Conservation (phyloP, 2,888 invertebrate species). For the Pristionchus arcanus region DNA sequence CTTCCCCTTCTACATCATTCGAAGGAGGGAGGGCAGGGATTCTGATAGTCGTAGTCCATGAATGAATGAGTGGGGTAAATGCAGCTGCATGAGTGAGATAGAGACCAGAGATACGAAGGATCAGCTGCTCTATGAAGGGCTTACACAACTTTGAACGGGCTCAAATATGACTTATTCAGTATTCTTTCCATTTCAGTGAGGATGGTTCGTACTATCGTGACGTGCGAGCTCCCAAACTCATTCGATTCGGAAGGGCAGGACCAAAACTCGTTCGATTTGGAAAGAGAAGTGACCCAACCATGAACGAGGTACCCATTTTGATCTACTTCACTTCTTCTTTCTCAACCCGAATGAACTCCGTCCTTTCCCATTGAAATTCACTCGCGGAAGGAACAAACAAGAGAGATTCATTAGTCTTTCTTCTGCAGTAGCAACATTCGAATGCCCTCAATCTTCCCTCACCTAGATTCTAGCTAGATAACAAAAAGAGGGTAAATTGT, state of each 20-base stretch:
- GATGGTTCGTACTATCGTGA: constrained; percentile 1
- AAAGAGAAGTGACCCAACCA: constrained; percentile 4
- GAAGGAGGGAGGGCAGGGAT: neutral
- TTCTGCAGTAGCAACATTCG: neutral
- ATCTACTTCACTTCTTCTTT: neutral
- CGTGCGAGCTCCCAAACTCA: constrained; percentile 31
- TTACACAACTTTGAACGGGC: neutral
- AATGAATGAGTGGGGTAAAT: neutral
- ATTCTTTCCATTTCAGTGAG: neutral
- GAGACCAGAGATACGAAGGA: neutral
- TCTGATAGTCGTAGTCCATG: neutral
- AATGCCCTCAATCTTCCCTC: neutral
- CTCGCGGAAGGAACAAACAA: neutral
- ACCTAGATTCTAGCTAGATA: neutral
- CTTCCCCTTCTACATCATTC: neutral
- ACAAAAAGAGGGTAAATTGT: constrained; percentile 8
- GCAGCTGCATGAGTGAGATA: constrained; percentile 19
- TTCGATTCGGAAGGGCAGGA: constrained; percentile 50
- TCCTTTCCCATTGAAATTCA: neutral
- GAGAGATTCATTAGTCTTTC: constrained; percentile 18
- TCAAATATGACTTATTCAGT: too few species aligned
- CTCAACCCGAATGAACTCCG: neutral
- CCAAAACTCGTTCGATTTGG: constrained; percentile 52
- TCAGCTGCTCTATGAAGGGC: neutral
- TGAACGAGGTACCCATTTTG: neutral